Evolutionary conservation across 2,797 vertebrate genomes (phyloP).

Genomic region (Crocodylus rhombifer): DNA sequence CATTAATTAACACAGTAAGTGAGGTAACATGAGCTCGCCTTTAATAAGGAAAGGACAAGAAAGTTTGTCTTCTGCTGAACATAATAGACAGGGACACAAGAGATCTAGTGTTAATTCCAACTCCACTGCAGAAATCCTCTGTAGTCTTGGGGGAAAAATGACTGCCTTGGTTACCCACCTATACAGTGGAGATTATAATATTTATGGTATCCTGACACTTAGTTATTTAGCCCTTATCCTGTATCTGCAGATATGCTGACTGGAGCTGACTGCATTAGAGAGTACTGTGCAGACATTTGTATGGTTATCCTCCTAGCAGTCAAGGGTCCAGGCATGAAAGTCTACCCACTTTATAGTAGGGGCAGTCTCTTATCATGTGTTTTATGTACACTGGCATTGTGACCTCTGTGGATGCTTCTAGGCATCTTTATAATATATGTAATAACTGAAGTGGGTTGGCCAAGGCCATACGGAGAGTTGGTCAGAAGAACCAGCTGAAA

Average conservation of each 20-base stretch:
- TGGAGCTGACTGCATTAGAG: neutral
- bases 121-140: neutral
- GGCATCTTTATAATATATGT: neutral
- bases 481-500: neutral
- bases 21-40: neutral
- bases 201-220: neutral
- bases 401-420: neutral
- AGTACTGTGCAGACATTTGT: neutral
- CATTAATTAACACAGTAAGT: neutral
- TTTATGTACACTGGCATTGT: neutral
- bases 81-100: neutral
- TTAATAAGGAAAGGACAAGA: neutral
- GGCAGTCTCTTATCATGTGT: neutral
- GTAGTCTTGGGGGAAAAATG: neutral
- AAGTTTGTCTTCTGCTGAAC: neutral
- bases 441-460: neutral
- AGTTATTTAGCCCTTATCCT: neutral
- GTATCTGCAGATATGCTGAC: neutral
- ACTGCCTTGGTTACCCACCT: neutral
- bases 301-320: no score
- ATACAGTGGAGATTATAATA: neutral
- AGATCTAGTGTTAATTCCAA: neutral
- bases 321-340: neutral
- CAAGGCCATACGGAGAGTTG: neutral
- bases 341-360: neutral